A percentile compares a stretch with the other conserved stretches of the same genome.
Evolutionary conservation across 2,113 vertebrate genomes (phyloP).

Genomic region (Tapirus terrestris): DNA sequence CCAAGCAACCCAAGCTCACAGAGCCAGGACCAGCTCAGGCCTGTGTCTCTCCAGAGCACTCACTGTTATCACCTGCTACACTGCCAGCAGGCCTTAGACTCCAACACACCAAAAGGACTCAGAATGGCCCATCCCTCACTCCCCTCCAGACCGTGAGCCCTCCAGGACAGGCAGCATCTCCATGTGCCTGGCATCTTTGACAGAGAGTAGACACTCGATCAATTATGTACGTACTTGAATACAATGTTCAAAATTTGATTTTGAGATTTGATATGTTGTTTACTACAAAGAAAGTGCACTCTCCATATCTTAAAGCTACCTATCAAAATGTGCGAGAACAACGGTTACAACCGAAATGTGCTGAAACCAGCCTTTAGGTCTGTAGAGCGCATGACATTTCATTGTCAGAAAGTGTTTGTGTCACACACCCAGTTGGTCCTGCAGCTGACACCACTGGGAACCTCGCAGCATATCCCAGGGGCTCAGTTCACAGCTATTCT

Average conservation of each 20-base stretch:
- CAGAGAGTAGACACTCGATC: neutral
- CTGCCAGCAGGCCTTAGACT: neutral
- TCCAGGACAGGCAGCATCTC: fast-evolving
- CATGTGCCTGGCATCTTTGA: neutral
- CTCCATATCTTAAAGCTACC: neutral
- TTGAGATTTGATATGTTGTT: neutral
- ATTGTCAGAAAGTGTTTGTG: too few species aligned
- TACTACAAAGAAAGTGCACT: neutral
- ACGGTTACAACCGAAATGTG: neutral
- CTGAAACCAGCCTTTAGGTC: neutral
- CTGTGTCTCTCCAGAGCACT: neutral
- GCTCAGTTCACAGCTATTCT: neutral
- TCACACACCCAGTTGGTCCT: neutral
- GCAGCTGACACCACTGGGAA: fast-evolving
- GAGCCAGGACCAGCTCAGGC: neutral
- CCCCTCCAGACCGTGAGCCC: neutral
- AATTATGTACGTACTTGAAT: neutral
- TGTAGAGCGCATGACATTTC: too few species aligned
- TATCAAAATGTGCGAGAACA: neutral
- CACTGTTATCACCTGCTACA: fast-evolving
- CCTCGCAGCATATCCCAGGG: neutral
- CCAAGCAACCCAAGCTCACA: neutral
- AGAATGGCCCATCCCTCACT: too few species aligned
- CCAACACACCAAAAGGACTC: neutral
- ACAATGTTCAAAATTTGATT: neutral